Evolutionary conservation across 2,113 vertebrate genomes (phyloP), one percentile per base, ranked within the genome.

Genomic region (Hyla sarda): DNA sequence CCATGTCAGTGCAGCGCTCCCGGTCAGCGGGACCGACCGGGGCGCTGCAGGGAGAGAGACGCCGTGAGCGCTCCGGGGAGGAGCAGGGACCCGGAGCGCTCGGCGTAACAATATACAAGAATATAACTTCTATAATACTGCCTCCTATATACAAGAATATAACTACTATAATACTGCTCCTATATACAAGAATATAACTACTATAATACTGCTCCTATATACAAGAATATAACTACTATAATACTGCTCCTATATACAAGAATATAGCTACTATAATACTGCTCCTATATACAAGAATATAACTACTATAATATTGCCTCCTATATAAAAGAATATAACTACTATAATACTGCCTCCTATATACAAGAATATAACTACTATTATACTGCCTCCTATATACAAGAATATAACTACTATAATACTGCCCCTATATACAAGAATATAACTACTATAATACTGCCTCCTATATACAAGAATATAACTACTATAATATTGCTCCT

Each of bases 201-300:
- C 25, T 65, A 65, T 65, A 65, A 65, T 65, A 65, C 60, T 65
- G 25, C 60, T 16, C 60, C 60, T 65, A 65, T 65, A 17, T 65
- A 65, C 60, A 65, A 30, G 60, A 65, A 65, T 65, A 65, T 65
- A 65, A 30, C 60, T 65, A 65, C 60, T 65, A 65, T 65, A 65
- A 65, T 65, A 65, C 60, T 65, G 25, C 60, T 30, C 60, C 60
- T 65, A 65, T 65, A 17, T 65, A 65, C 60, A 65, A 30, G 60
- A 65, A 65, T 65, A 65, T 62, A 28, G 11, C 62, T 30, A 67
- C 62, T 67, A 67, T 67, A 67, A 67, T 67, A 67, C 25, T 67
- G 62, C 62, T 7, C 58, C 28, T 67, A 67, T 67, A 25, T 67
- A 67, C 62, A 67, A 5, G 62, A 32, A 67, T 67, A 67, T 62